These are phyloP conservation scores for Thumatha senex DNA, from an alignment of 2,888 invertebrate genomes.

Conservation along the genomic window DNA sequence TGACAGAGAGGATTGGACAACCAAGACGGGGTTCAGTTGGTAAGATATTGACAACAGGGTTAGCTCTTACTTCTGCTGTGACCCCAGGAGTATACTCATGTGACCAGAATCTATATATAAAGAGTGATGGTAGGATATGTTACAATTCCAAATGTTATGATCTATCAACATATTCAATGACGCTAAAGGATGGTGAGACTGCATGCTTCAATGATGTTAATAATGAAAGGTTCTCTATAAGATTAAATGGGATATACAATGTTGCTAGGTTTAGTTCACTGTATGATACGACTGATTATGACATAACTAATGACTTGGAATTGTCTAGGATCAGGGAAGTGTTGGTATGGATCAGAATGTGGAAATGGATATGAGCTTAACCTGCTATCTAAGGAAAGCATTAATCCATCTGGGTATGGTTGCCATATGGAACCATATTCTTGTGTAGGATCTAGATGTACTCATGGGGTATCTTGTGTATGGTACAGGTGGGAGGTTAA, in stretches of 20 bases:
- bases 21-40: no score
- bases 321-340: background rate
- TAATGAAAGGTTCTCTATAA: background rate
- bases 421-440: background rate
- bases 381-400: background rate
- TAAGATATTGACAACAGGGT: no score
- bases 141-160: slow-evolving; percentile 5
- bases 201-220: slow-evolving; percentile 9
- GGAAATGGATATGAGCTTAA: background rate
- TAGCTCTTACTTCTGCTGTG: no score
- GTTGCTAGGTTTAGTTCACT: background rate
- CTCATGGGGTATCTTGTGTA: background rate
- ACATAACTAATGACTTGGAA: background rate
- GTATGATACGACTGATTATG: background rate
- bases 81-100: background rate
- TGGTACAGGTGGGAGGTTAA: background rate
- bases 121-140: slow-evolving; percentile 6
- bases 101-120: background rate
- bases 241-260: background rate
- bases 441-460: background rate
- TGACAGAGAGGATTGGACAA: no score
- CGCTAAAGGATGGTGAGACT: background rate
- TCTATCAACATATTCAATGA: slow-evolving; percentile 6
- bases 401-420: background rate
- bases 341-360: background rate